phyloP scores from a whole-genome alignment of 2,113 vertebrate species.

The Numenius arquata region DNA sequence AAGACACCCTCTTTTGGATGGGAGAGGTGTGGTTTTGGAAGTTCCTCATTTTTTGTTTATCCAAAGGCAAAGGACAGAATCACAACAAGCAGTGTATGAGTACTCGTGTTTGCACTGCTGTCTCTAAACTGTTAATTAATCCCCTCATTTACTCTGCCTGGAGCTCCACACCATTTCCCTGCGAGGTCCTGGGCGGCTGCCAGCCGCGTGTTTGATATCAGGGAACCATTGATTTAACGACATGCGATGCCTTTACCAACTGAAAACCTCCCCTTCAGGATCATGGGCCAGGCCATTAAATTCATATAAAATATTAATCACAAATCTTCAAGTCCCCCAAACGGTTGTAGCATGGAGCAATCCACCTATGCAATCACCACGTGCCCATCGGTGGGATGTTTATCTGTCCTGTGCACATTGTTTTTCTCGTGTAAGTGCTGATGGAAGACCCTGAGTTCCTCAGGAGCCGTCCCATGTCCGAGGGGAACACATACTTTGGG shows the following conservation, averaged over 20 bases:
- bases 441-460: fast-evolving
- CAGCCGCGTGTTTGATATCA: not conserved
- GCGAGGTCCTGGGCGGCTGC: not conserved
- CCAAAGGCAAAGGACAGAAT: not conserved
- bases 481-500: fast-evolving
- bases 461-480: fast-evolving
- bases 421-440: not conserved
- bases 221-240: constrained; percentile 8
- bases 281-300: not conserved
- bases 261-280: not conserved
- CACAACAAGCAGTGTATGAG: not conserved
- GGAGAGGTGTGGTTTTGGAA: not conserved
- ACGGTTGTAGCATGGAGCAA: fast-evolving
- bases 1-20: fast-evolving
- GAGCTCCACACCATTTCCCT: not conserved
- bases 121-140: constrained; percentile 3
- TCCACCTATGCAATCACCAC: fast-evolving
- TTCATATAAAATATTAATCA: not conserved
- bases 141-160: not conserved
- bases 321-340: not conserved
- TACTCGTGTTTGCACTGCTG: not conserved
- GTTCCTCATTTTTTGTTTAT: not conserved
- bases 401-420: fast-evolving
- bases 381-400: not conserved
- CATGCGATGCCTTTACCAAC: not conserved